Evolutionary conservation across 2,113 vertebrate genomes (phyloP).

Genomic region (Myotis brandtii): DNA sequence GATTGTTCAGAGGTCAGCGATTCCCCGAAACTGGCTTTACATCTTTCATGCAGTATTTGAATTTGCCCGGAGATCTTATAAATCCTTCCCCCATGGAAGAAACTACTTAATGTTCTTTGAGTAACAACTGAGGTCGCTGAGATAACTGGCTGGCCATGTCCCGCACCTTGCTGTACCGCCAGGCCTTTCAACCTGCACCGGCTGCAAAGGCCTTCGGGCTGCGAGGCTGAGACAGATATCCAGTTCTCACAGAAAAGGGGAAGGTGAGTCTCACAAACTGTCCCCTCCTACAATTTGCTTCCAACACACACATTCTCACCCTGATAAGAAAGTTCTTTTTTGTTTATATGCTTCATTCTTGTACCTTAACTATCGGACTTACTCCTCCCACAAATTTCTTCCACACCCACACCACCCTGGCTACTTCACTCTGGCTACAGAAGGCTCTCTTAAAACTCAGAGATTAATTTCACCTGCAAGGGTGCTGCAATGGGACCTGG

Average conservation of each 20-base stretch:
- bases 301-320: not conserved
- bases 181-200: not conserved
- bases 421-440: not conserved
- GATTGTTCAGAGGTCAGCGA: not conserved
- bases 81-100: not conserved
- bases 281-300: not conserved
- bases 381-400: slow-evolving; percentile 24
- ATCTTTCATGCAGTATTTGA: not conserved
- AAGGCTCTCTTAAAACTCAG: not conserved
- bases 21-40: not conserved
- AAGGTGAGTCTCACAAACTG: not conserved
- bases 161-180: not conserved
- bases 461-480: not conserved
- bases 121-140: not conserved
- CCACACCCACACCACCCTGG: not conserved
- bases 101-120: not conserved
- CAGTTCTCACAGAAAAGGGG: not conserved
- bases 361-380: not conserved
- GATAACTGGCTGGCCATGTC: not conserved
- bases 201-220: not conserved
- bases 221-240: not conserved
- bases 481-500: not conserved
- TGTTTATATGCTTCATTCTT: slow-evolving; percentile 15
- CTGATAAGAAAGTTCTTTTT: not conserved
- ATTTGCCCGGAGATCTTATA: slow-evolving; percentile 20